Evolutionary conservation across 1,140 invertebrate species (phyloP).

Genomic region (Aphidius gifuensis): DNA sequence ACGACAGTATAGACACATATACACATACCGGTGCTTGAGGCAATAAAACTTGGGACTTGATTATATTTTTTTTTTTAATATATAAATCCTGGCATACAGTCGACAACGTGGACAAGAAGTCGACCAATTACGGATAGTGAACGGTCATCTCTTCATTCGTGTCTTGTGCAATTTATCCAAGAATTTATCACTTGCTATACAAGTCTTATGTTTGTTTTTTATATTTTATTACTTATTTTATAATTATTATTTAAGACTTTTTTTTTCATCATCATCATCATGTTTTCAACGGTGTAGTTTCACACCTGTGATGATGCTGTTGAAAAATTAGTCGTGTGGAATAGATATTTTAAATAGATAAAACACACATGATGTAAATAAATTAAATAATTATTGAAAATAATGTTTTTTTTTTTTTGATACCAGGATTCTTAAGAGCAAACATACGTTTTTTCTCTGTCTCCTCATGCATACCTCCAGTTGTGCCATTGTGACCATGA

Average conservation of each 20-base stretch:
- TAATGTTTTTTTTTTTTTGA: background rate
- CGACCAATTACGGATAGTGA: conserved; percentile 39
- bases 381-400: background rate
- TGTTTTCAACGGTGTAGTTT: too few relatives aligned
- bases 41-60: background rate
- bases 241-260: too few relatives aligned
- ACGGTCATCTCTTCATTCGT: conserved; percentile 26
- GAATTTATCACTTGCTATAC: conserved; percentile 20
- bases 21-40: background rate
- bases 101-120: conserved; percentile 40
- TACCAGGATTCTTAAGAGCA: conserved; percentile 45
- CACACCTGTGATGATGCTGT: too few relatives aligned
- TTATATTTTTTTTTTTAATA: conserved; percentile 9
- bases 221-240: too few relatives aligned
- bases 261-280: too few relatives aligned
- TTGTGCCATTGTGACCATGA: conserved; percentile 43
- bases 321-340: too few relatives aligned
- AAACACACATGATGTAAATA: conserved; percentile 11
- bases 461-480: conserved; percentile 53
- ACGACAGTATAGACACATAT: conserved; percentile 3
- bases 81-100: conserved; percentile 24
- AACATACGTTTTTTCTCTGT: conserved; percentile 55
- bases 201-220: conserved; percentile 24
- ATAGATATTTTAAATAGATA: background rate
- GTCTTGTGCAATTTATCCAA: conserved; percentile 12